phyloP scores from a whole-genome alignment of 2,797 vertebrate species.

The Pogoniulus pusillus region DNA sequence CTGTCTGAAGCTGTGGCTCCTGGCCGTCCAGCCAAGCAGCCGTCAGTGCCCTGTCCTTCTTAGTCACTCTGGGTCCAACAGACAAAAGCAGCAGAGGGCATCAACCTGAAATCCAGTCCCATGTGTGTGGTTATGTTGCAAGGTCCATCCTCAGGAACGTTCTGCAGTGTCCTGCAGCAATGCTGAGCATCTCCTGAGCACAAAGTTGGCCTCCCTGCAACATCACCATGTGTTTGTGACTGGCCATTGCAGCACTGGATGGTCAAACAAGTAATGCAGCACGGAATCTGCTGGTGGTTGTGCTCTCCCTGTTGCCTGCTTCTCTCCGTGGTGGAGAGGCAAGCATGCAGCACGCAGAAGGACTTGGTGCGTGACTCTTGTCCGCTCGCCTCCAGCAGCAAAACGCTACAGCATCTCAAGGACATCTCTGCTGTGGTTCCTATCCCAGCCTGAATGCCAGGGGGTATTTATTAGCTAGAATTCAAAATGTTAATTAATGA shows the following conservation, averaged over 20 bases:
- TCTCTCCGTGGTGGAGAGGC: neutral
- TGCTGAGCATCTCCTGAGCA: neutral
- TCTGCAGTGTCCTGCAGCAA: neutral
- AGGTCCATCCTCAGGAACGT: neutral
- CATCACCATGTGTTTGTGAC: neutral
- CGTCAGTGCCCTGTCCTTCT: neutral
- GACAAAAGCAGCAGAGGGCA: neutral
- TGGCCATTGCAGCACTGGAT: neutral
- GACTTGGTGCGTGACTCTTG: neutral
- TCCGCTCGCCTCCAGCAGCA: neutral
- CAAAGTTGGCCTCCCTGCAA: neutral
- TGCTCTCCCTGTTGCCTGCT: neutral
- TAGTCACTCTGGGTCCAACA: neutral
- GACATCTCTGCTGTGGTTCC: neutral
- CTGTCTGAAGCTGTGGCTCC: neutral
- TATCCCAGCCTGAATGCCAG: neutral
- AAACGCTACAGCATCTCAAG: neutral
- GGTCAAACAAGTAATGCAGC: fast-evolving
- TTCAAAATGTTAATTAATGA: constrained; percentile 58
- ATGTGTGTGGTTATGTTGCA: fast-evolving
- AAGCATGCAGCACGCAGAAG: neutral
- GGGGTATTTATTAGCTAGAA: constrained; percentile 55
- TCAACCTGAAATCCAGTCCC: fast-evolving
- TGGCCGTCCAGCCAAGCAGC: neutral
- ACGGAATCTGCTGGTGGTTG: fast-evolving